Base-by-base conservation (phyloP, 2,797 vertebrate species). In the Acomys russatus region DNA sequence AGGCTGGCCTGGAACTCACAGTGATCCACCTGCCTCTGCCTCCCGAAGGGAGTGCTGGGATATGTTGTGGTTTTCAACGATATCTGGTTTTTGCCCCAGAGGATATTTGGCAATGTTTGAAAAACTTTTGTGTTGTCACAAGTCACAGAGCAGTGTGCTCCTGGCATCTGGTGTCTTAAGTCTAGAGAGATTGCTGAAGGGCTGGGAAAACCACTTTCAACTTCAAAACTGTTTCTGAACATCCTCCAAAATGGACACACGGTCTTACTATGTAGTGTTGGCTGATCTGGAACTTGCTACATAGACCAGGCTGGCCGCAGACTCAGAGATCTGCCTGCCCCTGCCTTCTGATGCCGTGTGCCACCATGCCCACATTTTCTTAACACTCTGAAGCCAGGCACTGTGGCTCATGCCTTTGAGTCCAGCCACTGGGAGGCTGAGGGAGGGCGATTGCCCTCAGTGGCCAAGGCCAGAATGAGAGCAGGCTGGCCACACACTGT, bases 201-300 rank as follows among this genome's bases (percentile, higher is more conserved):
- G 49, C 9, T 74, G 61, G 74, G 85, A 66, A 83, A 88, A 79
- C 68, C 85, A 84, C 14, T 0, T 4, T 84, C 44, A 91, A 73
- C 84, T 93, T 93, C 80, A 88, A 73, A 18, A 80, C 66, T 80
- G 22, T 82, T 88, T 91, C n/a, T 51, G 68, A 38, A 63, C 33
- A 35, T 33, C 1, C 0, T 88, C 56, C 8, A 74, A 85, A 92
- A 59, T 12, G 56, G 79, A 82, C 56, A 35, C 56, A 56, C 12
- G 66, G 10, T n/a, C 77, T 56, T 30, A 56, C 7, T 35, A 25
- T 5, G 22, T 11, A 73, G 23, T 23, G 4, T 18, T 70, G n/a
- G 68, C 44, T 87, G 51, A 49, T 33, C 20, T 15, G 30, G 30
- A 15, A 3, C 44, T 44, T 44, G 44, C 44, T 44, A 44, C 44